A percentile compares a stretch with the other conserved stretches of the same genome.
These are phyloP conservation scores for Montipora sp. DNA, from an alignment of 64 coral and sea anemone genomes.

Conservation along the genomic window DNA sequence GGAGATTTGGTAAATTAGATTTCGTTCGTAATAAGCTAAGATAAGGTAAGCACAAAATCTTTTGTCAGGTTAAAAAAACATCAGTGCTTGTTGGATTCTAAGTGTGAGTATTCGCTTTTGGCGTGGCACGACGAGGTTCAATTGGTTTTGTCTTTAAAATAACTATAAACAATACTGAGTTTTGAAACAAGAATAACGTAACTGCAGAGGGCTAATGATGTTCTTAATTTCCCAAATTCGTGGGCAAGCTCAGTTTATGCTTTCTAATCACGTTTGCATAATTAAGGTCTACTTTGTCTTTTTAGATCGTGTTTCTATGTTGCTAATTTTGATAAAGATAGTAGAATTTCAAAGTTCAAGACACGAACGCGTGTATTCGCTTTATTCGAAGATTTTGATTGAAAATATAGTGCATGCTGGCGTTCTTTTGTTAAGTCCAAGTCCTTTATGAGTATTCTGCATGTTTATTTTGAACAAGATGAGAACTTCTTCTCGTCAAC, in stretches of 20 bases:
- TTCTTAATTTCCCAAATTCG: neutral
- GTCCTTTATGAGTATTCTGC: too few relatives aligned
- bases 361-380: neutral
- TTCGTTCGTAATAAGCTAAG: neutral
- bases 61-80: neutral
- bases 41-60: neutral
- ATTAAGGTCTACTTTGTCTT: neutral
- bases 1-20: neutral
- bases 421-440: neutral
- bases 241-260: neutral
- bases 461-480: too few relatives aligned
- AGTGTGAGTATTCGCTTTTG: neutral
- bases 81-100: neutral
- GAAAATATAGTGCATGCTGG: neutral
- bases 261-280: neutral
- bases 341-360: neutral
- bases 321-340: neutral
- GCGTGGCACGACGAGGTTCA: constrained; percentile 30
- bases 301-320: neutral
- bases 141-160: constrained; percentile 21
- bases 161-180: neutral
- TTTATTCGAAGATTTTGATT: neutral
- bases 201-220: neutral
- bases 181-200: neutral
- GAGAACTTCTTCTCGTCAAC: too few relatives aligned